phyloP scores from a whole-genome alignment of 1,140 invertebrate species.

The Leptoteleia sp. region DNA sequence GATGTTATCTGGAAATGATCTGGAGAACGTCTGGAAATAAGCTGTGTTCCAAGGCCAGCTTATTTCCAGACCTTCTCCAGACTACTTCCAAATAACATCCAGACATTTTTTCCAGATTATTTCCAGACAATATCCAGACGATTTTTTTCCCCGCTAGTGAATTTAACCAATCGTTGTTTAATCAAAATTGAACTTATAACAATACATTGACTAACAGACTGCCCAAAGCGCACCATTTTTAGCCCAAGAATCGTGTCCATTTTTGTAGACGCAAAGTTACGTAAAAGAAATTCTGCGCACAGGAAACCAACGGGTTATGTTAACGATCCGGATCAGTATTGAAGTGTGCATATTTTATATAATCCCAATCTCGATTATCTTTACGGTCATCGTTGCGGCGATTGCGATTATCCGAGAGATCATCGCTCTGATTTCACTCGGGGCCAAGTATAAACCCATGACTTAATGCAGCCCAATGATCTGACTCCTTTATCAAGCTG shows the following conservation, averaged over 20 bases:
- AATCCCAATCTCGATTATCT: background rate
- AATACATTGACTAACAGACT: too few species aligned
- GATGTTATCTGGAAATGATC: too few species aligned
- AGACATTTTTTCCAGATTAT: too few species aligned
- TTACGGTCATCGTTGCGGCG: constrained; percentile 2
- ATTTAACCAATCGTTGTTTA: too few species aligned
- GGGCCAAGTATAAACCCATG: constrained; percentile 1
- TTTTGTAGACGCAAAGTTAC: constrained; percentile 15
- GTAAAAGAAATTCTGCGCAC: background rate
- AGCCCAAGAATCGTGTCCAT: background rate
- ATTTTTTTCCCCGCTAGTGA: too few species aligned
- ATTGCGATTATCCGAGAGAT: constrained; percentile 20
- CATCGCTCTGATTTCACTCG: constrained; percentile 23
- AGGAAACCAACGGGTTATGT: constrained; percentile 26
- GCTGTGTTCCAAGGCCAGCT: too few species aligned
- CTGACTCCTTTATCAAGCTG: constrained; percentile 13
- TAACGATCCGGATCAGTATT: constrained; percentile 28
- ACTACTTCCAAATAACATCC: too few species aligned
- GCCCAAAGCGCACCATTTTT: too few species aligned
- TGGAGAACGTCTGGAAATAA: too few species aligned
- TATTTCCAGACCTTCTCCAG: too few species aligned
- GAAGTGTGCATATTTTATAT: constrained; percentile 26
- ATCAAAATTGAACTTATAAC: too few species aligned
- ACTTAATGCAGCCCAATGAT: constrained; percentile 2
- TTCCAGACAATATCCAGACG: too few species aligned